Conservation (phyloP, 2,888 invertebrate species). For the Syrphus vitripennis region DNA sequence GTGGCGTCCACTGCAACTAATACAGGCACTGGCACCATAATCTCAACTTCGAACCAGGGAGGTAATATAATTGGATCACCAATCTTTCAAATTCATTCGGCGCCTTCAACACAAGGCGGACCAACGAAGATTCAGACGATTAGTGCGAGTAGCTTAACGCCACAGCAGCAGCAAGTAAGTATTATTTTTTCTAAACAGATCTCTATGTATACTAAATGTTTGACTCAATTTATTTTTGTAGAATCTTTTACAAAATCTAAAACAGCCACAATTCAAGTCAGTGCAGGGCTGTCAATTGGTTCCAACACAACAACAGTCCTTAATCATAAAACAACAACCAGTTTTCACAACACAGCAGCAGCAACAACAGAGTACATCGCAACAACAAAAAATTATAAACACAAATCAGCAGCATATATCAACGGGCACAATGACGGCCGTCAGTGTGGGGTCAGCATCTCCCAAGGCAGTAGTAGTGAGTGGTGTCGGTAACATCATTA, state of each 20-base stretch:
- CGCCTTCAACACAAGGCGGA: conserved; percentile 64
- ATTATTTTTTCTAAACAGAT: neutral
- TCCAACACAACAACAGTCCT: conserved; percentile 62
- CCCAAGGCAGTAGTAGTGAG: conserved; percentile 60
- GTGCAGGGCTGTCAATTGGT: conserved; percentile 67
- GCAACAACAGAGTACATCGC: conserved; percentile 53
- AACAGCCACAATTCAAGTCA: conserved; percentile 77
- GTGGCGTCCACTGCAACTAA: conserved; percentile 70
- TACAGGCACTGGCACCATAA: conserved; percentile 58
- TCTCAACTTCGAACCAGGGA: conserved; percentile 50
- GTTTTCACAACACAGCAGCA: conserved; percentile 69
- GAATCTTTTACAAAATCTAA: conserved; percentile 78
- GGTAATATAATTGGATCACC: conserved; percentile 66
- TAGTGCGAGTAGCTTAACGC: conserved; percentile 77
- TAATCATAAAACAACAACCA: conserved; percentile 71
- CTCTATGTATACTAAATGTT: no score
- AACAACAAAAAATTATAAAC: conserved; percentile 53
- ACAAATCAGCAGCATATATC: conserved; percentile 55
- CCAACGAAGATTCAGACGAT: conserved; percentile 76
- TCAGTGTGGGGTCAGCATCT: conserved; percentile 38
- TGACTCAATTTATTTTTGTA: neutral
- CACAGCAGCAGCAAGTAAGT: conserved; percentile 78
- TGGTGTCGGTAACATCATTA: conserved; percentile 57
- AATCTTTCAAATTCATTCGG: conserved; percentile 74
- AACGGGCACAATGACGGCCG: conserved; percentile 60